Conservation (phyloP, 2,113 vertebrate species). For the Psettodes erumei region DNA sequence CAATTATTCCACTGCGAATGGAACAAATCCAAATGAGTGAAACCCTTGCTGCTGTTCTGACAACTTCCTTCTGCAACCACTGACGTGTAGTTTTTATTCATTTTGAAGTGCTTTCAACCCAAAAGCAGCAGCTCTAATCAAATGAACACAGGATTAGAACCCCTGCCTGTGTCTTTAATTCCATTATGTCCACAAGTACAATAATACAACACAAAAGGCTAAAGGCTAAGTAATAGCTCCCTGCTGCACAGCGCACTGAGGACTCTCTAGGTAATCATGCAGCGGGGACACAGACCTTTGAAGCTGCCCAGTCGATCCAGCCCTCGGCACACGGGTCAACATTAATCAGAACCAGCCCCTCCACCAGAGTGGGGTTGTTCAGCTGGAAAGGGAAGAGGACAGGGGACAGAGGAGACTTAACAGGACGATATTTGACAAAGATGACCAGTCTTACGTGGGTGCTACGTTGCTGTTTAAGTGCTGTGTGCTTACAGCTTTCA, state of each 20-base stretch:
- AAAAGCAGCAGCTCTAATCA: conserved; percentile 17
- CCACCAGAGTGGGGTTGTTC: conserved; percentile 90
- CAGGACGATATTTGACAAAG: background rate
- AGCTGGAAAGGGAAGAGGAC: conserved; percentile 82
- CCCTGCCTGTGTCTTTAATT: background rate
- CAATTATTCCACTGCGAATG: background rate
- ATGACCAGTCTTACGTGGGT: background rate
- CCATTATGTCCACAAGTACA: background rate
- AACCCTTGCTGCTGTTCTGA: background rate
- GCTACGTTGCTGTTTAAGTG: background rate
- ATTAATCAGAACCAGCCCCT: conserved; percentile 96
- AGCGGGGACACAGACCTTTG: conserved; percentile 85
- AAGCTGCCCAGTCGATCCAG: conserved; percentile 98
- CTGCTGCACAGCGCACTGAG: background rate
- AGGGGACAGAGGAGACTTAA: background rate
- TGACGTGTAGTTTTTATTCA: conserved; percentile 5
- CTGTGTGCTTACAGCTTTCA: background rate
- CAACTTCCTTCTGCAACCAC: background rate
- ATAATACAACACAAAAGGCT: background rate
- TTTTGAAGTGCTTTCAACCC: background rate
- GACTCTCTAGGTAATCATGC: background rate
- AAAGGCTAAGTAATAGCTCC: background rate
- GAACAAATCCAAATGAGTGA: background rate
- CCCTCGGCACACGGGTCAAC: conserved; percentile 96
- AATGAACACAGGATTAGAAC: conserved; percentile 29